Evolutionary conservation across 2,888 invertebrate genomes (phyloP), one percentile per base, ranked within the genome.

Genomic region (Balanococcus diminutus): DNA sequence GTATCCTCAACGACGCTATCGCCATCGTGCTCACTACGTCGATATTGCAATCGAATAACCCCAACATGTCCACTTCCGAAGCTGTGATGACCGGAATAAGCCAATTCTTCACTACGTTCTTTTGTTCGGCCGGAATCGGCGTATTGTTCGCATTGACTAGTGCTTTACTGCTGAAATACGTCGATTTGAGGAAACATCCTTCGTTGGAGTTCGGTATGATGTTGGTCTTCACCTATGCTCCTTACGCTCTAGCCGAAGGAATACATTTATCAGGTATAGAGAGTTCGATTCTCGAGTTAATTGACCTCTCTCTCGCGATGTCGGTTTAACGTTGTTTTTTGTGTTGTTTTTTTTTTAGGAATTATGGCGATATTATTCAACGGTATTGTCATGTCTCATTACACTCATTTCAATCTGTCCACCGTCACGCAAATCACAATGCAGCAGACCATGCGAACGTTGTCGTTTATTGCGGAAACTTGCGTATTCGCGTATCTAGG

Each of bases 321-420:
- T 51, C 51, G 19, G 4, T 36, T 79, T 75, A 75, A 46, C 0
- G 31, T 86, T 3, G n/a, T 81, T 79, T 2, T 39, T 79, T 19
- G 8, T 67, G 2, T 22, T 28, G 14, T 32, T 75, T 84, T 36
- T 75, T 85, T 81, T 86, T 86, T 91, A 94, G 97, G 99, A 87
- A 99, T 99, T 87, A 99, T 99, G 99, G 98, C 99, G 8, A 99
- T 99, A 89, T 91, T 99, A 88, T 98, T 99, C 90, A 98, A 98
- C 91, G 99, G 99, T 8, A 97, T 99, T 89, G 98, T 98, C 0
- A 99, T 99, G 99, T 98, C 98, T 0, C 99, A 99, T 90, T 99
- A 99, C 90, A 99, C 99, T 16, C 99, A 99, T 92, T 97, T 96
- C 89, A 99, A 99, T 90, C 91, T 99, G 72, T 98, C 98, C 0